Base-by-base conservation (phyloP, 2,888 invertebrate genomes). In the Cremastinae sp. region DNA sequence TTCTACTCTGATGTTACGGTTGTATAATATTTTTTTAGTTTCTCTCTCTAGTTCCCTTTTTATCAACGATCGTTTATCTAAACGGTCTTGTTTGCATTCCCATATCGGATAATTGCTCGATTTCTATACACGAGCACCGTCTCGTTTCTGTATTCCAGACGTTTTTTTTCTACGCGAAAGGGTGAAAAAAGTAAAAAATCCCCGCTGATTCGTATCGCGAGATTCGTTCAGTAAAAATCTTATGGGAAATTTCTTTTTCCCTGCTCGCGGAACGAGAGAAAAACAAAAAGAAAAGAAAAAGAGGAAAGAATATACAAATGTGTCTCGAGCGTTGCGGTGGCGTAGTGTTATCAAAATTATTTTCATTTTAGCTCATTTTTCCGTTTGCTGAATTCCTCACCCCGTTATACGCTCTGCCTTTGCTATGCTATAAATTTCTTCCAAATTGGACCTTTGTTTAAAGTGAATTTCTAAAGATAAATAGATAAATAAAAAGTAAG, bases 41-140 rank as follows among this genome's bases (percentile, higher is more conserved):
- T 28, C 20, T 51, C 59, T 74, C 34, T 54, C 41, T 34, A 43
- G 34, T 12, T 64, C 62, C 22, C 47, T 56, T 75, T 73, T 78
- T 81, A 81, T 81, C 81, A 61, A 20, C 65, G 62, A 68, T 79
- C 78, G 79, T 81, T 81, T 81, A 81, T 81, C 81, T 81, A 81
- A 81, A 81, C 80, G 80, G 77, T 81, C 78, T 81, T 80, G 80
- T 80, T 80, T 80, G 81, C 80, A 80, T 68, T 80, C 81, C 75
- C 78, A 69, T 80, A 78, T 78, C 79, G 79, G 78, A 78, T 81
- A 81, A 81, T 81, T 80, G 78, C 78, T 72, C 54, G 62, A 56
- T 61, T 56, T 62, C 74, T 49, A 54, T 68, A 64, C 41, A 20
- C 51, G 22, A 65, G 61, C 64, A 54, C 75, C 38, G 59, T 64